Base-by-base conservation (phyloP, 2,888 invertebrate genomes). In the Ganaspis brasiliensis region DNA sequence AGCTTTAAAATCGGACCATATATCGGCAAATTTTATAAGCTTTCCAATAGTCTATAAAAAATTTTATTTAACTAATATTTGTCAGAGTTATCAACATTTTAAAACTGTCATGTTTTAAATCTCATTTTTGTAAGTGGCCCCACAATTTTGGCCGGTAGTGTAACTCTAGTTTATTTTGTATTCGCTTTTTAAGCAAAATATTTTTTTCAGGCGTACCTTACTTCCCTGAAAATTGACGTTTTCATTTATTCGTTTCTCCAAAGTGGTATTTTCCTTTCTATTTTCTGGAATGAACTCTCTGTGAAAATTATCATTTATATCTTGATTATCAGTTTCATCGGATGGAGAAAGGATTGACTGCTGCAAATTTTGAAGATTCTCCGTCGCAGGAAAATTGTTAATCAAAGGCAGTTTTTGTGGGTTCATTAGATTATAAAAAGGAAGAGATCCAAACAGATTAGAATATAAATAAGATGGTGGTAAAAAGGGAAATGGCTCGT, bases 401-500 rank as follows among this genome's bases (percentile, higher is more conserved):
- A 24, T 35, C 19, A 52, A 4, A 12, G 74, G 72, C 49, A 24
- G n/a, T 63, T 61, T 61, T 35, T 67, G 40, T 4, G 63, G 21
- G 21, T 40, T 63, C 9, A n/a, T 14, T 26, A n/a, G 21, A 57
- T n/a, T 80, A 12, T 84, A 26, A 6, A 82, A 19, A 0, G 85
- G 75, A 31, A 80, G 70, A 1, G 83, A 26, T 40, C 79, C 75
- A 10, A 78, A 75, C 49, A 79, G 73, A 74, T 81, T 75, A 14
- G 78, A 79, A 31, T 81, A 81, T n/a, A 80, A 4, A 16, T 84
- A 78, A 14, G 87, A 78, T 57, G 82, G 75, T 0, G 86, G 14
- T 26, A 81, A 10, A 10, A 84, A 75, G 5, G 85, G 75, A 57
- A 85, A 83, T 31, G 89, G 88, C 70, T 88, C 87, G 79, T 88